Conservation (phyloP, 2,113 vertebrate genomes). For the Lutjanus erythropterus region DNA sequence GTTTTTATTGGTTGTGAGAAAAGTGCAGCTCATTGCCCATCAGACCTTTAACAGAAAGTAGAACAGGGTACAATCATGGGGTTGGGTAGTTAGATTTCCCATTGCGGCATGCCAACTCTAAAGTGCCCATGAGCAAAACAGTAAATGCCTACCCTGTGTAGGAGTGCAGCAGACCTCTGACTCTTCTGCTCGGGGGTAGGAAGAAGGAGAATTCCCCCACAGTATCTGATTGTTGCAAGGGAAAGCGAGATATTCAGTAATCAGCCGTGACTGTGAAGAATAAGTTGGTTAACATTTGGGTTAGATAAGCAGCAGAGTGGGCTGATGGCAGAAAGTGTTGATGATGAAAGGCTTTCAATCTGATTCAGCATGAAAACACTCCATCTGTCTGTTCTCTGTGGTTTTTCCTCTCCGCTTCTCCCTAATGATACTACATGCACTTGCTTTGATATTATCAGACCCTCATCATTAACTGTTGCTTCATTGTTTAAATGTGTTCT, state of each 20-base stretch:
- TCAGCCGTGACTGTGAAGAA: slow-evolving; percentile 26
- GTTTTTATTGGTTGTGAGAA: background rate
- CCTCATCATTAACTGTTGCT: background rate
- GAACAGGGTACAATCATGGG: background rate
- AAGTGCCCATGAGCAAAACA: background rate
- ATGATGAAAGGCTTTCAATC: slow-evolving; percentile 58
- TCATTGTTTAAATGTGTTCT: background rate
- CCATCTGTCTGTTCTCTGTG: slow-evolving; percentile 62
- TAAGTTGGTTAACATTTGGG: slow-evolving; percentile 59
- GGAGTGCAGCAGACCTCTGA: background rate
- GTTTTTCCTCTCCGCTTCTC: slow-evolving; percentile 15
- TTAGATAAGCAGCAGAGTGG: slow-evolving; percentile 67
- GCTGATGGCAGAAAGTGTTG: slow-evolving; percentile 57
- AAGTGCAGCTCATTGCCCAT: background rate
- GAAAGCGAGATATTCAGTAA: slow-evolving; percentile 15
- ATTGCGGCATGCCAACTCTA: background rate
- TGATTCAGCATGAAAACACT: slow-evolving; percentile 64
- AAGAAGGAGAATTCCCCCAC: background rate
- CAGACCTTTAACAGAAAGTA: background rate
- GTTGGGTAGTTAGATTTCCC: background rate
- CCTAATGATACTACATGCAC: slow-evolving; percentile 20
- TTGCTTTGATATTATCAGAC: background rate
- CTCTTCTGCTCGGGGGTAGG: background rate
- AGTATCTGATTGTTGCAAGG: background rate
- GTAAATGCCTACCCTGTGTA: background rate